Percentiles rank a stretch among this genome's conserved stretches.
Evolutionary conservation across 92 coral and sea anemone species (phyloP).

Genomic region (Palythoa heliodiscus): DNA sequence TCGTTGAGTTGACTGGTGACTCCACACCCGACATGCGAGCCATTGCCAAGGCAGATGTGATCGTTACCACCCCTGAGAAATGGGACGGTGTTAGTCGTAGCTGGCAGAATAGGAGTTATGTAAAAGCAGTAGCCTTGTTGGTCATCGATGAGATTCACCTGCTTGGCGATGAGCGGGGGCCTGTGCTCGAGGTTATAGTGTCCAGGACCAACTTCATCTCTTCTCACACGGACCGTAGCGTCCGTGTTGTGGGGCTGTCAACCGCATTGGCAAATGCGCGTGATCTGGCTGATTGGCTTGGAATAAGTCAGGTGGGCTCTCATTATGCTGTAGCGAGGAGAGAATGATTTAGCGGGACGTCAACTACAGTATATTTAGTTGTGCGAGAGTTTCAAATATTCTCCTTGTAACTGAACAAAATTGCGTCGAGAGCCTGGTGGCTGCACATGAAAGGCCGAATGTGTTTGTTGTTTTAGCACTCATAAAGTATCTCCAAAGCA

Average conservation of each 20-base stretch:
- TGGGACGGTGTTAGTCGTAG: slow-evolving; percentile 99
- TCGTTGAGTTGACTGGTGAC: slow-evolving; percentile 97
- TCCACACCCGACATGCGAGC: slow-evolving; percentile 99
- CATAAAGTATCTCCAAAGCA: no score
- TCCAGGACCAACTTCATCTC: slow-evolving; percentile 98
- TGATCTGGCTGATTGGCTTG: slow-evolving; percentile 98
- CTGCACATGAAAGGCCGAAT: no score
- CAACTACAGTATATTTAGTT: neutral
- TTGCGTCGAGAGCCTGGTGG: no score
- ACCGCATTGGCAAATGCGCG: slow-evolving; percentile 98
- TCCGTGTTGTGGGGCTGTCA: slow-evolving; percentile 92
- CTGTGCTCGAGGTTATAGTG: slow-evolving; percentile 97
- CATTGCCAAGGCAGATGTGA: slow-evolving; percentile 96
- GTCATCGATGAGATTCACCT: slow-evolving; percentile 98
- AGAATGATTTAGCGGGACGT: neutral
- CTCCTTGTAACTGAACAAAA: no score
- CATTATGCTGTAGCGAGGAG: no score
- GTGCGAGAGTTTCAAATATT: no score
- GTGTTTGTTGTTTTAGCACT: no score
- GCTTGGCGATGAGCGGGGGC: slow-evolving; percentile 98
- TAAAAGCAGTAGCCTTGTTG: slow-evolving; percentile 85
- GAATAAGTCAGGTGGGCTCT: slow-evolving; percentile 68
- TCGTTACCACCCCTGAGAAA: slow-evolving; percentile 98
- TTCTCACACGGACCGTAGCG: slow-evolving; percentile 92
- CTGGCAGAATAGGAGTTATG: slow-evolving; percentile 99